Conservation (phyloP, 2,888 invertebrate genomes). For the Caenorhabditis japonica region DNA sequence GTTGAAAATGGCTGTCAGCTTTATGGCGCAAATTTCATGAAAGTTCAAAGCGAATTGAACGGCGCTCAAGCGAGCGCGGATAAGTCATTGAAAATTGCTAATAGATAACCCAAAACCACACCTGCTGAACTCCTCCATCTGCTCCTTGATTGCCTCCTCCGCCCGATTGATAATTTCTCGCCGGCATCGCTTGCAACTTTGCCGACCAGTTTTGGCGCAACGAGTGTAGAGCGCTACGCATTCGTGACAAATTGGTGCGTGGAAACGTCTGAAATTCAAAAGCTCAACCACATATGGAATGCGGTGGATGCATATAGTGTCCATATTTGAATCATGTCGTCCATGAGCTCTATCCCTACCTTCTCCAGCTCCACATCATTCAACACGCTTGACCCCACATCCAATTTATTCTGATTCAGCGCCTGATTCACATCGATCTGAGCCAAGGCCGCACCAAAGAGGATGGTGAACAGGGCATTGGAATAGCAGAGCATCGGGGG, state of each 20-base stretch:
- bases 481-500: too few relatives aligned
- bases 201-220: slow-evolving; percentile 44
- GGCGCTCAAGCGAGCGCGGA: too few relatives aligned
- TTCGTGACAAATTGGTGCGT: slow-evolving; percentile 34
- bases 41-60: too few relatives aligned
- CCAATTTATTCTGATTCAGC: slow-evolving; percentile 36
- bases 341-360: not conserved
- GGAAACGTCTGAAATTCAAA: slow-evolving; percentile 32
- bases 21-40: too few relatives aligned
- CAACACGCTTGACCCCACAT: slow-evolving; percentile 4
- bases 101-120: not conserved
- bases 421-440: slow-evolving; percentile 36
- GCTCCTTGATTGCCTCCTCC: slow-evolving; percentile 6
- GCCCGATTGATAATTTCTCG: slow-evolving; percentile 9
- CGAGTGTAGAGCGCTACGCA: slow-evolving; percentile 22
- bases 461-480: not conserved
- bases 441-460: not conserved
- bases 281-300: too few relatives aligned
- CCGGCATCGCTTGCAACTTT: slow-evolving; percentile 47
- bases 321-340: too few relatives aligned
- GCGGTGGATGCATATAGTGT: too few relatives aligned
- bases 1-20: too few relatives aligned
- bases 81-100: not conserved
- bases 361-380: slow-evolving; percentile 35
- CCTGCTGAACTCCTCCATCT: slow-evolving; percentile 2